phyloP scores from a whole-genome alignment of 2,113 vertebrate genomes.

The Gallinago jamesoni region DNA sequence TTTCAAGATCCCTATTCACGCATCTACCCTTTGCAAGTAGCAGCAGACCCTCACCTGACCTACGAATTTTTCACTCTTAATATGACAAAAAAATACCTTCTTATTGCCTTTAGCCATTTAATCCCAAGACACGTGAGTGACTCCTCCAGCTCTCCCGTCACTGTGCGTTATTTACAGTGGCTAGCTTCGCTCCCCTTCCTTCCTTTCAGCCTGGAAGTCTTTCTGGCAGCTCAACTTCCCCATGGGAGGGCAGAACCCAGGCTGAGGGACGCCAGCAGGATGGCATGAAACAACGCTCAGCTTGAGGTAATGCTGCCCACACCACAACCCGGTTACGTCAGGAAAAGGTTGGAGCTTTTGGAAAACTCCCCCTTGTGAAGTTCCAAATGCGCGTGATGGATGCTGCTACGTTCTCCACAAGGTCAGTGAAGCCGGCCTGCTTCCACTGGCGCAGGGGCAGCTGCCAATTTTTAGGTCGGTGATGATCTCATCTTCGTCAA shows the following conservation, averaged over 20 bases:
- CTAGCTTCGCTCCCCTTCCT: background rate
- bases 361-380: slow-evolving; percentile 6
- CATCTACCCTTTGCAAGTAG: background rate
- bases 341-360: slow-evolving; percentile 10
- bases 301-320: slow-evolving; percentile 2
- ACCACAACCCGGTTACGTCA: background rate
- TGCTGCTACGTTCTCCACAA: slow-evolving; percentile 35
- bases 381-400: background rate
- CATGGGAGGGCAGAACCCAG: background rate
- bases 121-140: background rate
- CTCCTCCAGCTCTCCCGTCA: background rate
- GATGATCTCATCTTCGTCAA: slow-evolving; percentile 61
- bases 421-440: slow-evolving; percentile 33
- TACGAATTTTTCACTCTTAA: background rate
- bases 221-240: background rate
- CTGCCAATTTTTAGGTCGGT: slow-evolving; percentile 68
- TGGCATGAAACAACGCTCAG: background rate
- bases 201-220: background rate
- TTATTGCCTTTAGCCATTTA: background rate
- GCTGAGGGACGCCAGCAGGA: background rate
- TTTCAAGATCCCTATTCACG: background rate
- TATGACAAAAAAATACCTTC: background rate
- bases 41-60: background rate
- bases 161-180: background rate
- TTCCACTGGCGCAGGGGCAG: slow-evolving; percentile 16